phyloP scores from a whole-genome alignment of 2,888 invertebrate species.

The Chloroclystis v-ata region DNA sequence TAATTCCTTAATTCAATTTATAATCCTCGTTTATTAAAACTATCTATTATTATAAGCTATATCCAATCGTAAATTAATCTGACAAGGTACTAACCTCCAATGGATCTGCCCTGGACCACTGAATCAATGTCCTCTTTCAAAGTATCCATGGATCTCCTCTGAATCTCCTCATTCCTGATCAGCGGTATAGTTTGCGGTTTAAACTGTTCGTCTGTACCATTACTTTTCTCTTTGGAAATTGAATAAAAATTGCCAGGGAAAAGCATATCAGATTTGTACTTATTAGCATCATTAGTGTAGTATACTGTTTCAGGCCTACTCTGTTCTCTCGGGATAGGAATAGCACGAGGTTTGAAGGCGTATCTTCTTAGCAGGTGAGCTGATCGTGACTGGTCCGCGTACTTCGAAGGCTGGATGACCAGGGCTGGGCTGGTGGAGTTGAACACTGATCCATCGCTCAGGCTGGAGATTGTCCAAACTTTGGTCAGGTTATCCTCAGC shows the following conservation, averaged over 20 bases:
- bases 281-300: constrained; percentile 48
- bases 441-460: constrained; percentile 55
- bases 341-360: constrained; percentile 60
- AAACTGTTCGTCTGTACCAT: constrained; percentile 39
- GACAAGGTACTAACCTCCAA: constrained; percentile 55
- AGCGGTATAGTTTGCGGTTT: constrained; percentile 62
- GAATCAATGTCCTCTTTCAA: constrained; percentile 54
- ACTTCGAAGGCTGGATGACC: constrained; percentile 54
- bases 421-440: constrained; percentile 63
- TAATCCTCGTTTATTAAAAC: no score
- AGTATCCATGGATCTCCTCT: constrained; percentile 55
- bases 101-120: constrained; percentile 58
- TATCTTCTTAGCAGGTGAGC: constrained; percentile 41
- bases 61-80: no score
- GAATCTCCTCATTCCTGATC: constrained; percentile 52
- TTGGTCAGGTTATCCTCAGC: constrained; percentile 55
- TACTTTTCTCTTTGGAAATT: constrained; percentile 72
- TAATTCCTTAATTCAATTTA: no score
- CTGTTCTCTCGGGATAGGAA: constrained; percentile 50
- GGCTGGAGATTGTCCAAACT: constrained; percentile 54
- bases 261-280: constrained; percentile 59
- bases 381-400: constrained; percentile 38
- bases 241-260: constrained; percentile 71
- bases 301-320: constrained; percentile 50
- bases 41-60: no score